Percentiles rank a stretch among this genome's conserved stretches.
Conservation (phyloP, 2,113 vertebrate genomes). For the Eulemur macaco region DNA sequence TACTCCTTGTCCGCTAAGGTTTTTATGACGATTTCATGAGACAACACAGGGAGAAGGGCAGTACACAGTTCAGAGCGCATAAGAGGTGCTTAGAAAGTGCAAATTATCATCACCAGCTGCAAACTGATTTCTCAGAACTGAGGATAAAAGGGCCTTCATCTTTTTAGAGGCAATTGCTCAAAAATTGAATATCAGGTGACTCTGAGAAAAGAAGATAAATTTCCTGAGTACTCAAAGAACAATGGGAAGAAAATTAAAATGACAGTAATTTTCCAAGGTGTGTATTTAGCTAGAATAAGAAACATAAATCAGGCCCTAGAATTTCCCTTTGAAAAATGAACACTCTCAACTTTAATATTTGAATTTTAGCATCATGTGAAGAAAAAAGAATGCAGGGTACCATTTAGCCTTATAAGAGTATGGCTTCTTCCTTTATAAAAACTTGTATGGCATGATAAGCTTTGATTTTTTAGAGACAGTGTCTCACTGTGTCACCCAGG, state of each 20-base stretch:
- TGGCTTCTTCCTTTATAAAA: background rate
- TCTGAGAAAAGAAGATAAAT: background rate
- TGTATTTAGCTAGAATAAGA: background rate
- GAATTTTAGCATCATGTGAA: background rate
- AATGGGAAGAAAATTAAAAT: constrained; percentile 43
- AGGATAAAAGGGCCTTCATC: background rate
- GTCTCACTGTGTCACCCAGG: too few species aligned
- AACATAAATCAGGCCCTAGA: background rate
- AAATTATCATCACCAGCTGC: background rate
- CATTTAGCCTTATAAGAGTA: background rate
- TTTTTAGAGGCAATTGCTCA: background rate
- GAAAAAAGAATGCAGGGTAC: background rate
- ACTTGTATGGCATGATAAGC: background rate
- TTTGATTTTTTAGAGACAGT: background rate
- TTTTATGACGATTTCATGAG: background rate
- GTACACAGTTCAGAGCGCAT: background rate
- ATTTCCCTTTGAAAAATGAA: background rate
- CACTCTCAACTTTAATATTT: background rate
- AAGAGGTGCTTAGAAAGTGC: background rate
- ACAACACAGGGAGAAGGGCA: background rate
- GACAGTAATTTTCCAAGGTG: background rate
- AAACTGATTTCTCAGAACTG: background rate
- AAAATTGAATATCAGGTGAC: background rate
- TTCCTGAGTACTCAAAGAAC: constrained; percentile 2
- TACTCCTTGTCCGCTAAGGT: background rate